Evolutionary conservation across 2,888 invertebrate genomes (phyloP), one percentile per base, ranked within the genome.

Genomic region (Ypsolopha sequella): DNA sequence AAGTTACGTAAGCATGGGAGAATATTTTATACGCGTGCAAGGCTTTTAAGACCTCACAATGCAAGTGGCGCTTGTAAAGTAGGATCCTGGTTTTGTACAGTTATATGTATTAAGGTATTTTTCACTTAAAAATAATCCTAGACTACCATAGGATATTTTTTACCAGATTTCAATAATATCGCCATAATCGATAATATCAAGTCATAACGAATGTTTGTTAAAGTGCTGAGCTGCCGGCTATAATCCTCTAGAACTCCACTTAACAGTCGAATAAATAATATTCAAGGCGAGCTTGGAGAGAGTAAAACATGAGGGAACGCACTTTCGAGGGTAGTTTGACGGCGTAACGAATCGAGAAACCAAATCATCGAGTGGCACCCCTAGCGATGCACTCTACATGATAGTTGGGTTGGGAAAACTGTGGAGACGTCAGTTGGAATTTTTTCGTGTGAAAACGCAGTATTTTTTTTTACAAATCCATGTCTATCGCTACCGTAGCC

Each of bases 211-310:
- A 77, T 84, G 81, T 84, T 84, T 84, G 82, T 75, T 80, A 79
- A 82, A 85, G 84, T 80, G 77, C 82, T 80, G 77, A 84, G 81
- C 80, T 76, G 70, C 67, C 63, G 66, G 66, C 68, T 69, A 69
- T 79, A 85, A 84, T 85, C 80, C 78, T 77, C 76, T 70, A 66
- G 73, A 80, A 77, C 78, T 82, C 81, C 84, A 87, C 87, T 87
- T 85, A 86, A 85, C 87, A 81, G 77, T 81, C 85, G 81, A 84
- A 87, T 87, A 87, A 87, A 87, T 87, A 87, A 87, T 85, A 86
- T 81, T 85, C 80, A 79, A 81, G 80, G 76, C 77, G 77, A 46
- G 35, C 41, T 7, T 14, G n/a, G 50, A 81, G 82, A 82, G 85
- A 81, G 81, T 81, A 80, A 78, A 24, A 80, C 80, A 82, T 76